Evolutionary conservation across 2,797 vertebrate species (phyloP), one percentile per base, ranked within the genome.

Genomic region (Chrysocyon brachyurus): DNA sequence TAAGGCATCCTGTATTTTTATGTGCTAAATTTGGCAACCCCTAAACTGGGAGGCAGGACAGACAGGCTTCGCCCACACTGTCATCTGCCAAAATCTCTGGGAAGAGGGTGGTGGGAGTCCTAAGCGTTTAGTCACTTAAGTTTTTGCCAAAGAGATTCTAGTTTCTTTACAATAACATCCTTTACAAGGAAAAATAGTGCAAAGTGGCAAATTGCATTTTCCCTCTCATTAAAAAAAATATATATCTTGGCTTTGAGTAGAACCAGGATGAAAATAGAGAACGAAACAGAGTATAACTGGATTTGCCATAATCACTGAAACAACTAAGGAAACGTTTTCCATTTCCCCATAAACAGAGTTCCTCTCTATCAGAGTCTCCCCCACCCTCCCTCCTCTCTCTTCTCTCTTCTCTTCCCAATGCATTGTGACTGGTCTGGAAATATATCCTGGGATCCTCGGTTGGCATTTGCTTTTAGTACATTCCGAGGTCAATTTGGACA

Each of bases 151-250:
- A 92, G 72, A n/a, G n/a, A 73, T 95, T 96, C 82, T 88, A 54
- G 88, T 92, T 93, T 97, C 87, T 96, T 97, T 95, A 78, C 61
- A 91, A 73, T 95, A 93, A 92, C 40, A 95, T 87, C 70, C 52
- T 94, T 93, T 93, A 88, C 61, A 93, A 97, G 94, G 90, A 96
- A 75, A 90, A 93, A 90, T 89, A 78, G 46, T 79, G 75, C 77
- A 33, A 49, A 91, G 63, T 68, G 90, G 75, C 81, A 87, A 95
- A 95, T 85, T 78, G 52, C 77, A 61, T 96, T 94, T 93, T 94
- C 75, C 54, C 66, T 90, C 93, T 94, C 72, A 63, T 92, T 92
- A 0, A 52, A 91, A 84, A 88, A 66, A 88, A 94, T 90, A 84
- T 46, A n/a, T 24, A 57, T 88, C 57, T 95, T 91, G 54, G 61